Conservation (phyloP, 2,113 vertebrate species). For the Alosa alosa region DNA sequence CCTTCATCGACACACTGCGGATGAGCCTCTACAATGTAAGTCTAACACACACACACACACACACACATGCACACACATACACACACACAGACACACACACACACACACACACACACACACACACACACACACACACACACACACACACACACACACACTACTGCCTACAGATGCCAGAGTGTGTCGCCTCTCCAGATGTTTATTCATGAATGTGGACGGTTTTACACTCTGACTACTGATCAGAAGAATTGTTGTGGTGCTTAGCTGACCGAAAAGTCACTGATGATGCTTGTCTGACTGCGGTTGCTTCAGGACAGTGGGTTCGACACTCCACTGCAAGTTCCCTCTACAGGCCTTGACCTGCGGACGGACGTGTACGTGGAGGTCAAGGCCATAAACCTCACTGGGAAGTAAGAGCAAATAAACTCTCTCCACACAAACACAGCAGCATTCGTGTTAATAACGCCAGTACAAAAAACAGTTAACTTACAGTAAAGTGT, state of each 20-base stretch:
- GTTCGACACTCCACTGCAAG: slow-evolving; percentile 49
- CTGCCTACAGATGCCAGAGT: too few relatives aligned
- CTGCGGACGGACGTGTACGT: slow-evolving; percentile 66
- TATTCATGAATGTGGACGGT: too few relatives aligned
- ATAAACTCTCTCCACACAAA: not conserved
- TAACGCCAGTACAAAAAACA: too few relatives aligned
- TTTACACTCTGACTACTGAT: too few relatives aligned
- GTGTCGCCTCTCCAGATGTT: too few relatives aligned
- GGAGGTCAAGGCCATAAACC: slow-evolving; percentile 69
- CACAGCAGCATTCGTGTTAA: too few relatives aligned
- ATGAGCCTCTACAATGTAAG: slow-evolving; percentile 74
- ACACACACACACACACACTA: too few relatives aligned
- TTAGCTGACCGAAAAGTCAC: too few relatives aligned
- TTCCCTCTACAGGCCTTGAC: slow-evolving; percentile 63
- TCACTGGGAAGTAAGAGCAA: slow-evolving; percentile 73
- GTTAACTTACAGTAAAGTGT: not conserved
- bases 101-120: not conserved
- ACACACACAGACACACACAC: not conserved
- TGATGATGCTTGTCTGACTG: not conserved
- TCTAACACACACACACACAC: not conserved
- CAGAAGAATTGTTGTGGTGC: too few relatives aligned
- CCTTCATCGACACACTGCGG: slow-evolving; percentile 69
- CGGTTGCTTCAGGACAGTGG: slow-evolving; percentile 55
- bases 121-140: too few relatives aligned
- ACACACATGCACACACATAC: not conserved